Base-by-base conservation (phyloP, 2,888 invertebrate genomes). In the Himalopsyche anomala region DNA sequence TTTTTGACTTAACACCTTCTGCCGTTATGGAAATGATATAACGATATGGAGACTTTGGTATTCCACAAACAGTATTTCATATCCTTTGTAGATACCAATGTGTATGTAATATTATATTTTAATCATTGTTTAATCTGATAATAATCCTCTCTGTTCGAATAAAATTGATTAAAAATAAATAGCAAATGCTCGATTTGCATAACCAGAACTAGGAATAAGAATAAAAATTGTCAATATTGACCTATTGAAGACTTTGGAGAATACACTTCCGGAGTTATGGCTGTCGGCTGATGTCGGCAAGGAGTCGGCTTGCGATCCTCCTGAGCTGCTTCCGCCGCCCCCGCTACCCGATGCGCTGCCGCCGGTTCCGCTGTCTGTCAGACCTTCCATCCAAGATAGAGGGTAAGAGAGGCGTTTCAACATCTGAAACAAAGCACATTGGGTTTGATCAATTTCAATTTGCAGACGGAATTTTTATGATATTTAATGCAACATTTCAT, bases 241-340 rank as follows among this genome's bases (percentile, higher is more conserved):
- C 97, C 97, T 97, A 91, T 97, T 97, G 92, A 97, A 97, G 89
- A 97, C 97, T 94, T 97, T 97, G 90, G 97, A 97, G 94, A 97
- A 97, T 89, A 97, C 96, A 90, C 97, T 97, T 89, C 93, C 92
- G 42, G 94, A 94, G 90, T 95, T 94, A 90, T 95, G 94, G 89
- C 94, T 94, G 89, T 95, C 94, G 8, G 94, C 94, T 17, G 94
- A 94, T 87, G 93, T 93, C 8, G 94, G 94, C 87, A 94, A 91
- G 87, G 94, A 94, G 89, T 94, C 92, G 88, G 92, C 90, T 89
- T 94, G 94, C 4, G 94, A 93, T 88, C 91, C 89, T 90, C 92
- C 91, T 92, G 95, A 91, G 93, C 94, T 89, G 92, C 93, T 90
- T 93, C 94, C 89, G n/a, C 92, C 93, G 87, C 94, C 95, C 89